These are phyloP conservation scores for Atractosteus spatula DNA, from an alignment of 2,113 vertebrate species.

Conservation along the genomic window DNA sequence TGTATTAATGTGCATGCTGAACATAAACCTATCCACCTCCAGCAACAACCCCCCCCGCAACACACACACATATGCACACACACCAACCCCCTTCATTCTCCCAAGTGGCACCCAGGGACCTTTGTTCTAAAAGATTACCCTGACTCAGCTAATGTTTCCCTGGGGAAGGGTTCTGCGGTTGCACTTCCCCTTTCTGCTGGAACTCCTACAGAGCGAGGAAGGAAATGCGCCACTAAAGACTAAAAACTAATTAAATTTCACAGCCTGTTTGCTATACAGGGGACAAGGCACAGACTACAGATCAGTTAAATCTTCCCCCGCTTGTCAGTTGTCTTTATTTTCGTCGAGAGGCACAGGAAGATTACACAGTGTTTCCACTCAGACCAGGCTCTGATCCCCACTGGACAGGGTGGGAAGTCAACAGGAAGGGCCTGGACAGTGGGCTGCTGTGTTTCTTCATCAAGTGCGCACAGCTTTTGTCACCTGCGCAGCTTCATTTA, in stretches of 20 bases:
- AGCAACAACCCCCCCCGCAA: background rate
- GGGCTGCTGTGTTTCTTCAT: background rate
- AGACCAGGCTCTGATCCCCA: slow-evolving; percentile 20
- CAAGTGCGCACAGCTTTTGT: too few species aligned
- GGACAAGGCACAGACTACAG: slow-evolving; percentile 28
- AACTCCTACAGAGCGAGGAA: slow-evolving; percentile 38
- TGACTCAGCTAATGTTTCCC: slow-evolving; percentile 76
- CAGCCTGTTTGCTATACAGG: slow-evolving; percentile 68
- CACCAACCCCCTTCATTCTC: slow-evolving; percentile 40
- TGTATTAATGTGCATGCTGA: slow-evolving; percentile 25
- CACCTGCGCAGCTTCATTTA: too few species aligned
- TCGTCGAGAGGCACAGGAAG: too few species aligned
- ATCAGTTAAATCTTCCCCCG: slow-evolving; percentile 10
- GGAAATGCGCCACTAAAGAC: slow-evolving; percentile 48
- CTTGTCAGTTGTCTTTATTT: too few species aligned
- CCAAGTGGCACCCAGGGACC: slow-evolving; percentile 59
- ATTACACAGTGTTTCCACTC: too few species aligned
- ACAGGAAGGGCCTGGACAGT: slow-evolving; percentile 27
- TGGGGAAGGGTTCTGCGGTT: slow-evolving; percentile 72
- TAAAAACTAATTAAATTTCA: slow-evolving; percentile 71
- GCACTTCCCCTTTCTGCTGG: slow-evolving; percentile 66
- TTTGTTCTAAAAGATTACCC: slow-evolving; percentile 75
- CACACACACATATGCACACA: background rate
- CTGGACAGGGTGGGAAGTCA: slow-evolving; percentile 31
- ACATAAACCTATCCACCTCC: slow-evolving; percentile 10